These are phyloP conservation scores for Meta bourneti DNA, from an alignment of 2,888 invertebrate species.

Conservation along the genomic window DNA sequence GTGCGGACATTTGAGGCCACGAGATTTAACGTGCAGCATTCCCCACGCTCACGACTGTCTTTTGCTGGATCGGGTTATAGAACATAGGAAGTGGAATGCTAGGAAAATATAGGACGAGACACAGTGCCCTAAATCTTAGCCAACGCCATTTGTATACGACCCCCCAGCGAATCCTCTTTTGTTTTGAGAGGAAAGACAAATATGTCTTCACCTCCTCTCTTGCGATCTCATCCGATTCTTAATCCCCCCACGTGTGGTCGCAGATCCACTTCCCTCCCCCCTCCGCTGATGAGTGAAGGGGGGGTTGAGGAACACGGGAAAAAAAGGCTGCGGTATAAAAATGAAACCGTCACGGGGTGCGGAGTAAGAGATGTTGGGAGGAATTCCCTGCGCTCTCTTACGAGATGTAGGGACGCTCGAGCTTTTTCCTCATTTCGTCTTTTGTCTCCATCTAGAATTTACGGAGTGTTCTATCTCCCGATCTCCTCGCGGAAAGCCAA, in stretches of 20 bases:
- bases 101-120: too few species aligned
- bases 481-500: constrained; percentile 42
- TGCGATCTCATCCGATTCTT: constrained; percentile 68
- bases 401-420: not conserved
- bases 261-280: constrained; percentile 12
- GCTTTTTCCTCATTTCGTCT: not conserved
- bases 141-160: not conserved
- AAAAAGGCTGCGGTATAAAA: constrained; percentile 9
- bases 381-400: not conserved
- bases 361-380: not conserved
- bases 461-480: not conserved
- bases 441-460: constrained; percentile 13
- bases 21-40: too few species aligned
- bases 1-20: too few species aligned
- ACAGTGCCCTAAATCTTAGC: too few species aligned
- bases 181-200: constrained; percentile 73
- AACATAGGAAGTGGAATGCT: too few species aligned
- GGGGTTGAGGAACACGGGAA: constrained; percentile 1
- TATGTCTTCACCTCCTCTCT: constrained; percentile 64
- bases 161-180: constrained; percentile 51
- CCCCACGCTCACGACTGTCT: too few species aligned
- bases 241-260: constrained; percentile 71
- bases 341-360: constrained; percentile 10
- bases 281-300: constrained; percentile 5
- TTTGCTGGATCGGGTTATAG: too few species aligned